Conservation (phyloP, 1,140 invertebrate species). For the Eufriesea mexicana region DNA sequence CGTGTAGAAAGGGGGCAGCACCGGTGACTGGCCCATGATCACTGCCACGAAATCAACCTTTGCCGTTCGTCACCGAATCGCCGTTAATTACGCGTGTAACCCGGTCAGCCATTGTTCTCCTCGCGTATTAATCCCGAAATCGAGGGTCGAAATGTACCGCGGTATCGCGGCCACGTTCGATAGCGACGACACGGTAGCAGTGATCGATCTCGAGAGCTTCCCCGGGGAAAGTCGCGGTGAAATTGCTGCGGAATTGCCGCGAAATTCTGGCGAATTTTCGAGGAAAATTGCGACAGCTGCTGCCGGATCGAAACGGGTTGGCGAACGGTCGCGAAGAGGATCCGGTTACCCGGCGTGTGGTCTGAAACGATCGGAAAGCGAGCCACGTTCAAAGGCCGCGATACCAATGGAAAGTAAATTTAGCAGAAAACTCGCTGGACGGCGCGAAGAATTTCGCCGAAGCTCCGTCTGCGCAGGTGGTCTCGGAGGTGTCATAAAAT, state of each 20-base stretch:
- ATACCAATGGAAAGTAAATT: not conserved
- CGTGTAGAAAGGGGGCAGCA: not conserved
- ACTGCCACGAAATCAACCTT: constrained; percentile 34
- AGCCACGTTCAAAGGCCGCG: not conserved
- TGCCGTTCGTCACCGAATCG: constrained; percentile 21
- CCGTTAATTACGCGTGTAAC: not conserved
- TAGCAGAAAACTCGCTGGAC: not conserved
- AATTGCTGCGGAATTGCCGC: too few relatives aligned
- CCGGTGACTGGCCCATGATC: not conserved
- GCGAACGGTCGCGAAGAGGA: not conserved
- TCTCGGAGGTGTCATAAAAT: not conserved
- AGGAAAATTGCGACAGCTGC: too few relatives aligned
- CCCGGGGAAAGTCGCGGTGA: too few relatives aligned
- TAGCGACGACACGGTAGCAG: too few relatives aligned
- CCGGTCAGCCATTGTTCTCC: too few relatives aligned
- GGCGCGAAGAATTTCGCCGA: not conserved
- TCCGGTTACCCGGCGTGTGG: not conserved
- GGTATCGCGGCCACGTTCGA: too few relatives aligned
- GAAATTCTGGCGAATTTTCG: not conserved
- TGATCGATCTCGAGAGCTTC: too few relatives aligned
- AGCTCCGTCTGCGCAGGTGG: too few relatives aligned
- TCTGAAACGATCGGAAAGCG: not conserved
- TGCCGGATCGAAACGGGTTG: not conserved
- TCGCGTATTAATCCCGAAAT: too few relatives aligned
- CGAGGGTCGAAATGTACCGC: too few relatives aligned